phyloP scores from a whole-genome alignment of 2,797 vertebrate genomes.

The Poliocrania exsul region DNA sequence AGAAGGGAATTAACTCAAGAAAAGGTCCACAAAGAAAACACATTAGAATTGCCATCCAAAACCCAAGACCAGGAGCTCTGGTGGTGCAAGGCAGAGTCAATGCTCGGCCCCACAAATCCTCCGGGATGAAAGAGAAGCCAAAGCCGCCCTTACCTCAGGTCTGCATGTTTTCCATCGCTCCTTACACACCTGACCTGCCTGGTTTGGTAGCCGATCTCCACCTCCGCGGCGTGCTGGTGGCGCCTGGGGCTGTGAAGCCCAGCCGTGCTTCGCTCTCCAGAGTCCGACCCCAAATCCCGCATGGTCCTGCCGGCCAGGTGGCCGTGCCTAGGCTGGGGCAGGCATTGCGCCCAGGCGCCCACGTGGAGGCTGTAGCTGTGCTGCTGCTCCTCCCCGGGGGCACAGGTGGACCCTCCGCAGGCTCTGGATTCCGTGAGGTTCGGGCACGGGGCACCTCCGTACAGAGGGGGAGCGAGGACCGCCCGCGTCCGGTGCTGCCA shows the following conservation, averaged over 20 bases:
- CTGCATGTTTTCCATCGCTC: slow-evolving; percentile 85
- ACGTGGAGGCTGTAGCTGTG: slow-evolving; percentile 91
- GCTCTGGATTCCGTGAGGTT: slow-evolving; percentile 87
- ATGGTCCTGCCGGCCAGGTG: slow-evolving; percentile 77
- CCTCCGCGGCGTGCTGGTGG: slow-evolving; percentile 71
- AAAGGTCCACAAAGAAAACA: background rate
- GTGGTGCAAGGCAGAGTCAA: background rate
- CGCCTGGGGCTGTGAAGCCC: slow-evolving; percentile 63
- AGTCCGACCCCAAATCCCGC: slow-evolving; percentile 78
- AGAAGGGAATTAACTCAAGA: background rate
- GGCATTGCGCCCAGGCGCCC: slow-evolving; percentile 89
- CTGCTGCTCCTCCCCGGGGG: slow-evolving; percentile 81
- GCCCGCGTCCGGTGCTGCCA: slow-evolving; percentile 86
- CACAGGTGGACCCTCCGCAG: slow-evolving; percentile 80
- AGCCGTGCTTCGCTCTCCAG: slow-evolving; percentile 77
- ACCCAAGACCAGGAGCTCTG: accelerated
- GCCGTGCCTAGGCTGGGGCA: slow-evolving; percentile 80
- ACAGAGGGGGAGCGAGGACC: slow-evolving; percentile 87
- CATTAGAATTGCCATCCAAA: background rate
- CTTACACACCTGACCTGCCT: slow-evolving; percentile 88
- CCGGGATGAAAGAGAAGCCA: background rate
- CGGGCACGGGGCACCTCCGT: slow-evolving; percentile 88
- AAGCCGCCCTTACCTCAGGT: slow-evolving; percentile 85
- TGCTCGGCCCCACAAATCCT: accelerated
- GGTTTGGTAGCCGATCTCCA: slow-evolving; percentile 90